Conservation (phyloP, 2,797 vertebrate genomes). For the Rhynchonycteris naso region DNA sequence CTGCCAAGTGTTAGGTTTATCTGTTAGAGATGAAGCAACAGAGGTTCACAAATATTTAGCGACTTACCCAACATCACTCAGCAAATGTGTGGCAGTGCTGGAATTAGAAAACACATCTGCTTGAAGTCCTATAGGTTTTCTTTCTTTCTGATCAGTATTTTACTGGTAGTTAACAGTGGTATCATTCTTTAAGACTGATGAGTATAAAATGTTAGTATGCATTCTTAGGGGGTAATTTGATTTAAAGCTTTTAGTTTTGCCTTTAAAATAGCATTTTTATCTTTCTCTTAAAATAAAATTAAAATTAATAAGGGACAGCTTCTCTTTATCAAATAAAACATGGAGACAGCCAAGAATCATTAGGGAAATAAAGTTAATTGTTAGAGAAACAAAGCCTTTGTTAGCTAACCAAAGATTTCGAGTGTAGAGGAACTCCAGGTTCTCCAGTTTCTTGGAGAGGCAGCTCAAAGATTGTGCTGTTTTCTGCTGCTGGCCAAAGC, state of each 20-base stretch:
- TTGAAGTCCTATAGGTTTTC: not conserved
- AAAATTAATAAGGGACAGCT: not conserved
- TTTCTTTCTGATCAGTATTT: not conserved
- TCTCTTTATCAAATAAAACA: constrained; percentile 18
- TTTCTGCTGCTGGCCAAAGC: not conserved
- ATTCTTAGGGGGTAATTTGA: not conserved
- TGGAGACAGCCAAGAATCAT: not conserved
- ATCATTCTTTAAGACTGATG: not conserved
- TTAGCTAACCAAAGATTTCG: not conserved
- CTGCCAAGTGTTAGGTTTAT: not conserved
- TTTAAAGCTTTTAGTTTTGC: constrained; percentile 1
- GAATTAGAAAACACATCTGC: not conserved
- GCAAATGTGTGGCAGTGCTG: not conserved
- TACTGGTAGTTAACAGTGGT: not conserved
- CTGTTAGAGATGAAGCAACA: not conserved
- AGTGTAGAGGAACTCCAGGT: not conserved
- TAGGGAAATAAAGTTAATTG: not conserved
- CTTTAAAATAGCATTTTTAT: not conserved
- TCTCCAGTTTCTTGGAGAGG: not conserved
- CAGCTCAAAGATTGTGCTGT: not conserved
- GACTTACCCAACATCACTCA: not conserved
- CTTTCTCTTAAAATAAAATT: constrained; percentile 26
- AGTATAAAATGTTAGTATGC: not conserved
- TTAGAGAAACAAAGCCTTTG: not conserved
- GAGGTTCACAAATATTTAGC: not conserved